A percentile compares a stretch with the other conserved stretches of the same genome.
Evolutionary conservation across 2,797 vertebrate species (phyloP).

Genomic region (Otolemur crassicaudatus): DNA sequence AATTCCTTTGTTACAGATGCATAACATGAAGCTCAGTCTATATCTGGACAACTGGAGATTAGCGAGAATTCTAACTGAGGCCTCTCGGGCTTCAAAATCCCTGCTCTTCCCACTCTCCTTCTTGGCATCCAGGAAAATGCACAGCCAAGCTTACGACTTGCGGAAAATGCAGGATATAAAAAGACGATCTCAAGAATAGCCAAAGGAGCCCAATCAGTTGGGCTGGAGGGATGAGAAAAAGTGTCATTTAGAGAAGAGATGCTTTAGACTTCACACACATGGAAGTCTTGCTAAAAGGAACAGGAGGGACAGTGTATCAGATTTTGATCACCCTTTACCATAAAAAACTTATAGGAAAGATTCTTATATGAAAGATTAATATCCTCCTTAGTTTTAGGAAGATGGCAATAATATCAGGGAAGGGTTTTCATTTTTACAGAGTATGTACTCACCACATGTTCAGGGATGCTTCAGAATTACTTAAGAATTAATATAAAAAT

Average conservation of each 20-base stretch:
- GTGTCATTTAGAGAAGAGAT: background rate
- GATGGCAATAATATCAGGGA: background rate
- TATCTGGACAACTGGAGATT: background rate
- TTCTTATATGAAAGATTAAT: background rate
- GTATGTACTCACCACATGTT: background rate
- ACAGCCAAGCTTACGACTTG: background rate
- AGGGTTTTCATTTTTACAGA: background rate
- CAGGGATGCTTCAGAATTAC: background rate
- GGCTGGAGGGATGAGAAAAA: background rate
- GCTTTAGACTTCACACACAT: background rate
- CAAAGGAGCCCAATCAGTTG: background rate
- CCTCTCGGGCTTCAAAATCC: background rate
- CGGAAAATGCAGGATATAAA: background rate
- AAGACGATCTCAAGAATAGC: background rate
- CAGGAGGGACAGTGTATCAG: background rate
- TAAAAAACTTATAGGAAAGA: background rate
- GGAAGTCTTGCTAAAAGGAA: background rate
- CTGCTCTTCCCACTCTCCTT: rapidly evolving
- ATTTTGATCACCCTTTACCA: background rate
- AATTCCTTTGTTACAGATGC: background rate
- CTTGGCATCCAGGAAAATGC: background rate
- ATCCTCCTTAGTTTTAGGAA: background rate
- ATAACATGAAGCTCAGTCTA: background rate
- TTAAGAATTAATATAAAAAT: background rate
- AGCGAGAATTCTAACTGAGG: background rate